phyloP scores from a whole-genome alignment of 2,113 vertebrate species.

The Chloropsis cyanopogon region DNA sequence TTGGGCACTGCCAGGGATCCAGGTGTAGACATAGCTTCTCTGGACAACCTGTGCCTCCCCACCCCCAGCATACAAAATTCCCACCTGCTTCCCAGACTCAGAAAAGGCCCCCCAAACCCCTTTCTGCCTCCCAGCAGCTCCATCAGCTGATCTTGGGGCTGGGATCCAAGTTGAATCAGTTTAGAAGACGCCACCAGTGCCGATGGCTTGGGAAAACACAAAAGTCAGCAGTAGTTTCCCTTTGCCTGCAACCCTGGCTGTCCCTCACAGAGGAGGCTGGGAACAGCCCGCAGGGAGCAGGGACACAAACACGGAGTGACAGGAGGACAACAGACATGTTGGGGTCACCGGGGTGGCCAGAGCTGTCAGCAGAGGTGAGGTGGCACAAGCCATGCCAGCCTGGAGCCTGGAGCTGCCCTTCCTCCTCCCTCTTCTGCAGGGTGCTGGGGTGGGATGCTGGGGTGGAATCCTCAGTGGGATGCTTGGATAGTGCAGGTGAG shows the following conservation, averaged over 20 bases:
- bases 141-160: neutral
- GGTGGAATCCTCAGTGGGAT: neutral
- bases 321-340: rapidly evolving
- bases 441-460: neutral
- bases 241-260: neutral
- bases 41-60: neutral
- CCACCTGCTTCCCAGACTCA: neutral
- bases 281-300: neutral
- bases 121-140: neutral
- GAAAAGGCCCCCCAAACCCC: rapidly evolving
- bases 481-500: neutral
- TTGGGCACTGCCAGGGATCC: neutral
- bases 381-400: neutral
- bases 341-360: rapidly evolving
- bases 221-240: neutral
- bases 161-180: neutral
- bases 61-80: neutral
- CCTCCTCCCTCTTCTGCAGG: neutral
- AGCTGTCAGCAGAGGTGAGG: neutral
- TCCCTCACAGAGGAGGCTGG: neutral
- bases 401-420: neutral
- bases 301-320: neutral
- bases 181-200: neutral
- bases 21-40: neutral
- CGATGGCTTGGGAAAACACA: neutral